These are phyloP conservation scores for Sinocyclocheilus maitianheensis DNA, from an alignment of 2,113 vertebrate species.

Conservation along the genomic window DNA sequence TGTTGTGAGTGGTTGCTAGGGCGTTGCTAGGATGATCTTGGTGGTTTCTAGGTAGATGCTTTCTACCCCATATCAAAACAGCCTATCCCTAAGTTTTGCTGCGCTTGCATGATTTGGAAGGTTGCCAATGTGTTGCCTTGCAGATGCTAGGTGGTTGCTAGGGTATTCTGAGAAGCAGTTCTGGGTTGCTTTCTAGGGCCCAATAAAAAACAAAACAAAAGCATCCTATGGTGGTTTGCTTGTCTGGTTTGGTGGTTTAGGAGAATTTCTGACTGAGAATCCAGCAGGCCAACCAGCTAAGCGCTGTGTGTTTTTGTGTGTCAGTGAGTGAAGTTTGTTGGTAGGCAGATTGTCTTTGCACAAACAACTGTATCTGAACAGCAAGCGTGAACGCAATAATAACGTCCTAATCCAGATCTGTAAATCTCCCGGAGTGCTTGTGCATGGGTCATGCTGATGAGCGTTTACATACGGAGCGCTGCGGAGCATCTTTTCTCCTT, in stretches of 20 bases:
- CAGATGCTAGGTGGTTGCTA: not conserved
- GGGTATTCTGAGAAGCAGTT: not conserved
- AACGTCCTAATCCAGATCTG: slow-evolving; percentile 26
- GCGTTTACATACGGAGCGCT: slow-evolving; percentile 40
- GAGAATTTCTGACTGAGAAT: not conserved
- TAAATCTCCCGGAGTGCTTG: slow-evolving; percentile 13
- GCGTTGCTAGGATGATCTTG: not conserved
- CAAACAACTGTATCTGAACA: not conserved
- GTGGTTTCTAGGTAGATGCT: not conserved
- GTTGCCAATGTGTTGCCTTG: not conserved
- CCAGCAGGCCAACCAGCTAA: not conserved
- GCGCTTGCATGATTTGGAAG: not conserved
- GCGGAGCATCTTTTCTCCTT: slow-evolving; percentile 37
- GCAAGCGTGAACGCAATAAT: not conserved
- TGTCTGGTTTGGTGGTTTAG: not conserved
- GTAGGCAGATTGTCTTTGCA: slow-evolving; percentile 5
- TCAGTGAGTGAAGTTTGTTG: not conserved
- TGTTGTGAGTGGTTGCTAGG: not conserved
- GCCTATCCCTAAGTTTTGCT: not conserved
- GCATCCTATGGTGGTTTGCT: not conserved
- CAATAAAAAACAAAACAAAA: not conserved
- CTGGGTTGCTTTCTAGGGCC: not conserved
- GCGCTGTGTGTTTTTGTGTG: not conserved
- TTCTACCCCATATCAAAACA: not conserved
- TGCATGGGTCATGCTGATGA: slow-evolving; percentile 27